These are phyloP conservation scores for Erebia epiphron DNA, from an alignment of 2,888 invertebrate species.

Conservation along the genomic window DNA sequence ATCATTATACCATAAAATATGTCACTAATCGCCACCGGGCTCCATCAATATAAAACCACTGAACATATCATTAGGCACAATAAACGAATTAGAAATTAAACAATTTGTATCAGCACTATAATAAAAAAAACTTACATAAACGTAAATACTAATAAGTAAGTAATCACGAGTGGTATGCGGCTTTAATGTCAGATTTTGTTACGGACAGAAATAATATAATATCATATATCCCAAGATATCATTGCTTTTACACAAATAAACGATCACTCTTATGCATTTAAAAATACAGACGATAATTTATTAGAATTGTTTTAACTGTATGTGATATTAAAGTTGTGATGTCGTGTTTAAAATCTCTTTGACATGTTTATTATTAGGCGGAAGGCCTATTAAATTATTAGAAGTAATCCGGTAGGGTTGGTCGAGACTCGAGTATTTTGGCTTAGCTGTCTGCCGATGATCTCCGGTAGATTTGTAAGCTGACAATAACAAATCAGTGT, in stretches of 20 bases:
- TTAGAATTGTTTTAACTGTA: constrained; percentile 22
- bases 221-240: constrained; percentile 55
- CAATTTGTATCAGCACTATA: constrained; percentile 64
- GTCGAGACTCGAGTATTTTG: constrained; percentile 71
- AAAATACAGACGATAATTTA: constrained; percentile 46
- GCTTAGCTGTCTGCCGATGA: constrained; percentile 62
- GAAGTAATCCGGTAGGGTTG: constrained; percentile 71
- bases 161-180: constrained; percentile 61
- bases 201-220: constrained; percentile 69
- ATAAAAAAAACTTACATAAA: constrained; percentile 49
- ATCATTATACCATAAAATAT: constrained; percentile 57
- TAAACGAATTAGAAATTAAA: constrained; percentile 76
- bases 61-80: constrained; percentile 67
- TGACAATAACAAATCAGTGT: constrained; percentile 60
- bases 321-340: constrained; percentile 51
- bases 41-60: constrained; percentile 60
- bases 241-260: constrained; percentile 22
- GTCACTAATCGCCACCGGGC: constrained; percentile 50
- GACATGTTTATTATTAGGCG: constrained; percentile 80
- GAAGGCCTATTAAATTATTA: constrained; percentile 80
- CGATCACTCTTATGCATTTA: constrained; percentile 32
- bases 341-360: constrained; percentile 71
- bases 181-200: constrained; percentile 75
- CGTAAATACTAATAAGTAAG: constrained; percentile 74
- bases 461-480: constrained; percentile 55